phyloP scores from a whole-genome alignment of 2,888 invertebrate species.

The Cheilosia vernalis region DNA sequence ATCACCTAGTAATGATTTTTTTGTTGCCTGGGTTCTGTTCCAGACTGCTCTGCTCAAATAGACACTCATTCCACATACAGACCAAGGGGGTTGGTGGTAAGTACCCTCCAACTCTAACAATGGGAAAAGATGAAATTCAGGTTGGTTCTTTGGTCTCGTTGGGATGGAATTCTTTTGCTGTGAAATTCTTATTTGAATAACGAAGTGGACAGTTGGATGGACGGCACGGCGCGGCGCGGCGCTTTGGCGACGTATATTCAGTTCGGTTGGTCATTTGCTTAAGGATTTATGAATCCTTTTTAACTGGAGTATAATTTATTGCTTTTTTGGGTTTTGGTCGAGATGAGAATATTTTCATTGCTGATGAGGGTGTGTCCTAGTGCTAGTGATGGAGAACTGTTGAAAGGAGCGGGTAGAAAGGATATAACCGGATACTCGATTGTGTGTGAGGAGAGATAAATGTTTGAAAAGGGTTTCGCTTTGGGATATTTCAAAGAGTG shows the following conservation, averaged over 20 bases:
- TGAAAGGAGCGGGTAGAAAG: not conserved
- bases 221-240: constrained; percentile 14
- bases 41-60: constrained; percentile 14
- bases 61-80: not conserved
- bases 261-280: constrained; percentile 79
- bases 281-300: constrained; percentile 83
- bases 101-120: not conserved
- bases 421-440: constrained; percentile 34
- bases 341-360: constrained; percentile 64
- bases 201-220: constrained; percentile 75
- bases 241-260: constrained; percentile 44
- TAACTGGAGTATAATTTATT: constrained; percentile 80
- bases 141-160: constrained; percentile 22
- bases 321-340: constrained; percentile 76
- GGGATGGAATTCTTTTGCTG: constrained; percentile 58
- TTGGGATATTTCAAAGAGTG: constrained; percentile 39
- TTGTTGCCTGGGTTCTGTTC: constrained; percentile 49
- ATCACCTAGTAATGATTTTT: constrained; percentile 53
- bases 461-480: constrained; percentile 53
- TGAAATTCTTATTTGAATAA: constrained; percentile 77
- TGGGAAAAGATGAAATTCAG: constrained; percentile 34
- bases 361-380: constrained; percentile 14
- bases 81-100: constrained; percentile 20
- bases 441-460: constrained; percentile 21
- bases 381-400: constrained; percentile 12